Conservation (phyloP, 2,113 vertebrate species). For the Campylomormyrus numenius region DNA sequence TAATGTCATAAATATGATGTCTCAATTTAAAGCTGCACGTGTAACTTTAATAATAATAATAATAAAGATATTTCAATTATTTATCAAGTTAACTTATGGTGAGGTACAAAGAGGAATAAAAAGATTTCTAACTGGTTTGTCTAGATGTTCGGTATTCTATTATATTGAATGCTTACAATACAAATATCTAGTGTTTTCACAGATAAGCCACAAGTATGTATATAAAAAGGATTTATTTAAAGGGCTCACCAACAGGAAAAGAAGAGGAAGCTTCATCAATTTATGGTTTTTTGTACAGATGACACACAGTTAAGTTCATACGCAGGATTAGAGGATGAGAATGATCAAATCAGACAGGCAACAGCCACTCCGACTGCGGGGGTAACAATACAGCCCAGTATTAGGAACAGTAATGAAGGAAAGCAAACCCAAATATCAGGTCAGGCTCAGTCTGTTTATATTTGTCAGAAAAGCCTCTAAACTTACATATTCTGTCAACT, state of each 20-base stretch:
- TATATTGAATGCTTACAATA: neutral
- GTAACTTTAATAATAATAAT: neutral
- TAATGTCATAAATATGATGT: neutral
- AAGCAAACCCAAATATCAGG: slow-evolving; percentile 8
- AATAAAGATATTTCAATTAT: neutral
- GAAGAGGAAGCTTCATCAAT: neutral
- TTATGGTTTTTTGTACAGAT: neutral
- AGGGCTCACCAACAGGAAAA: slow-evolving; percentile 25
- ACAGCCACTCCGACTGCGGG: neutral
- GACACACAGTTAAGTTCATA: neutral
- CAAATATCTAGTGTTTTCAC: slow-evolving; percentile 13
- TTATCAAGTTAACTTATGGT: neutral
- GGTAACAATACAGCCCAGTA: slow-evolving; percentile 12
- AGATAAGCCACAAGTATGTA: slow-evolving; percentile 62
- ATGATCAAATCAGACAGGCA: neutral
- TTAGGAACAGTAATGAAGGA: slow-evolving; percentile 47
- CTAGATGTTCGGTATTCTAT: neutral
- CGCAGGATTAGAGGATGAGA: neutral
- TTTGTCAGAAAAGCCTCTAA: slow-evolving; percentile 45
- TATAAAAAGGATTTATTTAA: slow-evolving; percentile 94
- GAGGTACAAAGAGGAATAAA: neutral
- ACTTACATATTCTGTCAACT: slow-evolving; percentile 18
- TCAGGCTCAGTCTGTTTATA: neutral
- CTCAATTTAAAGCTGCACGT: neutral
- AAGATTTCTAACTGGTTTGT: neutral